Percentiles rank a stretch among this genome's conserved stretches.
Evolutionary conservation across 2,113 vertebrate genomes (phyloP).

Genomic region (Halichoeres trimaculatus): DNA sequence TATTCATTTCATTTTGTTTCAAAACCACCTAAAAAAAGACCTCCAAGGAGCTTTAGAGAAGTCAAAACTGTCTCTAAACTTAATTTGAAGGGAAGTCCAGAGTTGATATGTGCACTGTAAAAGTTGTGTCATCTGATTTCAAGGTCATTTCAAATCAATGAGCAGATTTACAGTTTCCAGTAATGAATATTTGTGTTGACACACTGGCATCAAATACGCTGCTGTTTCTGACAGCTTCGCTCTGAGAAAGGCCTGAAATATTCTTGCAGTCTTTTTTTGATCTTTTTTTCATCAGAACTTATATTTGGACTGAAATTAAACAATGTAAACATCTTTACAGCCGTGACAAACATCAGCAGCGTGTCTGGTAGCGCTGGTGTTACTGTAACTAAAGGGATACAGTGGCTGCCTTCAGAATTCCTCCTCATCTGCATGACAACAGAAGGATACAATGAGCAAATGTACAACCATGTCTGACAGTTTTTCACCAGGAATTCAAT

Average conservation of each 20-base stretch:
- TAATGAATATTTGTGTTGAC: background rate
- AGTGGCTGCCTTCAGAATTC: conserved; percentile 53
- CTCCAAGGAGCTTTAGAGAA: too few relatives aligned
- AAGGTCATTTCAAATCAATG: too few relatives aligned
- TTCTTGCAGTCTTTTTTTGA: conserved; percentile 4
- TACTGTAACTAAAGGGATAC: conserved; percentile 62
- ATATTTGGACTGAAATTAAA: conserved; percentile 21
- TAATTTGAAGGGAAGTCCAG: too few relatives aligned
- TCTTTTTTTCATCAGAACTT: background rate
- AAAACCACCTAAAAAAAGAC: too few relatives aligned
- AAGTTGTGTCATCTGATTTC: too few relatives aligned
- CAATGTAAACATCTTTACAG: conserved; percentile 13
- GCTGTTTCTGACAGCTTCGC: background rate
- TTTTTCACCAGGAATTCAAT: conserved; percentile 54
- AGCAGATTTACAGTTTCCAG: too few relatives aligned
- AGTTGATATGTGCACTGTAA: too few relatives aligned
- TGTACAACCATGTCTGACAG: conserved; percentile 53
- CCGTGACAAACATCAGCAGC: conserved; percentile 47
- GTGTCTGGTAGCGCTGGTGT: conserved; percentile 19
- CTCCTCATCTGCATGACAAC: conserved; percentile 66
- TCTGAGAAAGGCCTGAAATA: background rate
- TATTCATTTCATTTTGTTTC: too few relatives aligned
- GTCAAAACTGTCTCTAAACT: too few relatives aligned
- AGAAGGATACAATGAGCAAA: conserved; percentile 50
- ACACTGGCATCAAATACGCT: background rate